Base-by-base conservation (phyloP, 2,797 vertebrate genomes). In the Alectoris magna region DNA sequence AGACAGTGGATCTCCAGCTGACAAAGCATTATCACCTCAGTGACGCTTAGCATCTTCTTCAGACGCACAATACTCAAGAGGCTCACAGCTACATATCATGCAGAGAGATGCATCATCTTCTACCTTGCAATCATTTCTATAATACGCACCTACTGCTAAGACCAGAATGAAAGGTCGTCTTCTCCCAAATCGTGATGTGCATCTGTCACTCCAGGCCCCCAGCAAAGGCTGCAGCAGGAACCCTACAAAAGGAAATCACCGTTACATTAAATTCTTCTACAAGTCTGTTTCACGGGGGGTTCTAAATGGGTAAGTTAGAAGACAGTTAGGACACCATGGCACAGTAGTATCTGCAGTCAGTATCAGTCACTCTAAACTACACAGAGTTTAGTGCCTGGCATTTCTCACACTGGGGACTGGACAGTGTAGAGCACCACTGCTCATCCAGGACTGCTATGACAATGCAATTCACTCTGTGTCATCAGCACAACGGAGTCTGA, bases 141-240 rank as follows among this genome's bases (percentile, higher is more conserved):
- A 92, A 87, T 43, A 96, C 98, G 92, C 96, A 99, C 99, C 99
- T 95, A 99, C 98, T 64, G 99, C 98, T 97, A 99, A 97, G 74
- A 99, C 99, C 91, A 99, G 98, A 97, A 99, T 99, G 97, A 99
- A 99, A 60, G 99, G 99, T 92, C 99, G 98, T 79, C 99, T 98
- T 82, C 99, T 98, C 55, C 99, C 99, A 41, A 99, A 99, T 71
- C 98, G 98, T 69, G 99, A 99, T n/a, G 98, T 98, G 86, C 99
- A 99, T 48, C 98, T 98, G 96, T 99, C 99, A 95, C 99, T 99
- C 99, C 99, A 99, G 4, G 99, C 99, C 49, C 99, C 99, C 43
- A 99, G 87, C 62, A 99, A 97, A 73, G 99, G 99, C 97, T 99
- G 99, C 90, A 99, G 98, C 10, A 99, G 97, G 96, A 99, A 99